phyloP scores from a whole-genome alignment of 2,113 vertebrate species.

The Sisor rabdophorus region DNA sequence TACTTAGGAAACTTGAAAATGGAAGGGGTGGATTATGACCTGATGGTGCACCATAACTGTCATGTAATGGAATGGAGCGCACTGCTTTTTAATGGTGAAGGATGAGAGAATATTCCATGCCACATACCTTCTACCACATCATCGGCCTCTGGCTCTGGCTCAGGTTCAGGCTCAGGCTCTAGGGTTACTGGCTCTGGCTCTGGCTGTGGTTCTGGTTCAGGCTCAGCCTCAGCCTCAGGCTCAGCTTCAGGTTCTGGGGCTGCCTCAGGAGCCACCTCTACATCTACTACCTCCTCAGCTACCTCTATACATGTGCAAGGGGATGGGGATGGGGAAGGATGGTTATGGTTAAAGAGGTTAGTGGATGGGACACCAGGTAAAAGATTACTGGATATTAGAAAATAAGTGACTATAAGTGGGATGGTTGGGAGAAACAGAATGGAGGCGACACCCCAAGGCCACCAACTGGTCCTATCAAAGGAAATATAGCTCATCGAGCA shows the following conservation, averaged over 20 bases:
- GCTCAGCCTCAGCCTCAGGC: constrained; percentile 58
- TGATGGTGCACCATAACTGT: constrained; percentile 47
- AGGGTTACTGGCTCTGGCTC: constrained; percentile 52
- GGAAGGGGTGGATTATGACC: constrained; percentile 1
- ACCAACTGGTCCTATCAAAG: background rate
- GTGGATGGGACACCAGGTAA: constrained; percentile 12
- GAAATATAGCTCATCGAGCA: constrained; percentile 17
- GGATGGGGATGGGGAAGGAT: constrained; percentile 29
- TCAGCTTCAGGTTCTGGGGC: constrained; percentile 65
- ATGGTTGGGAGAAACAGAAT: background rate
- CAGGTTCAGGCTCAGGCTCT: constrained; percentile 57
- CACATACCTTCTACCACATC: constrained; percentile 75
- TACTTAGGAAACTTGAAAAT: constrained; percentile 43
- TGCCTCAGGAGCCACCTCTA: constrained; percentile 72
- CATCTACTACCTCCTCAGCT: constrained; percentile 70
- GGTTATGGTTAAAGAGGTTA: constrained; percentile 33
- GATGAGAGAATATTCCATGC: constrained; percentile 68
- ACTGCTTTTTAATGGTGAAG: constrained; percentile 56
- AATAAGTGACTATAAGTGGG: constrained; percentile 5
- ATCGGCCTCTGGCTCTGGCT: constrained; percentile 48
- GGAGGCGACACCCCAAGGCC: background rate
- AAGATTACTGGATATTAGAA: constrained; percentile 10
- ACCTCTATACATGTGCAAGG: constrained; percentile 67
- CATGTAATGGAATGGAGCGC: constrained; percentile 52
- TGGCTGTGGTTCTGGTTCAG: constrained; percentile 57